Percentiles rank a stretch among this genome's conserved stretches.
These are phyloP conservation scores for Thumatha senex DNA, from an alignment of 2,888 invertebrate species.

Conservation along the genomic window DNA sequence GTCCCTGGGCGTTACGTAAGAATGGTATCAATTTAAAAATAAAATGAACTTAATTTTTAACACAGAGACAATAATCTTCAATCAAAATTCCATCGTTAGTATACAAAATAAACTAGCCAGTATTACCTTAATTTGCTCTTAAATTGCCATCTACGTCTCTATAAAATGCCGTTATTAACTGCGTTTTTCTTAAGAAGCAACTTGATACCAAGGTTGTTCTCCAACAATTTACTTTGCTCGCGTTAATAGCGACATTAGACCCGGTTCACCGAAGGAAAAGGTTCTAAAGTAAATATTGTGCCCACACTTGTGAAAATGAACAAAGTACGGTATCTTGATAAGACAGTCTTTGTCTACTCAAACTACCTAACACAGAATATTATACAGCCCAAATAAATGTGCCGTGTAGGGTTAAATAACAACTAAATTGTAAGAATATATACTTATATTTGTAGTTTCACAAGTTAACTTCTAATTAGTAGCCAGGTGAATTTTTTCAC, in stretches of 20 bases:
- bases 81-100: too few species aligned
- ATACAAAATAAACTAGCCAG: too few species aligned
- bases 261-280: background rate
- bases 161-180: background rate
- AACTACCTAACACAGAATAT: background rate
- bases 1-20: too few species aligned
- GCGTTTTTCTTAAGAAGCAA: conserved; percentile 5
- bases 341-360: background rate
- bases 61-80: too few species aligned
- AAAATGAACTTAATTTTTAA: too few species aligned
- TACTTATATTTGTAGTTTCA: too few species aligned
- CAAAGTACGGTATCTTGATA: background rate
- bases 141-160: background rate
- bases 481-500: too few species aligned
- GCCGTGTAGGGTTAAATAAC: background rate
- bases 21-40: too few species aligned
- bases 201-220: conserved; percentile 5
- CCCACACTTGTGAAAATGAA: background rate
- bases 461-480: too few species aligned
- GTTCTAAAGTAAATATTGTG: background rate
- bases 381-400: background rate
- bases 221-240: conserved; percentile 6
- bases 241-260: conserved; percentile 7
- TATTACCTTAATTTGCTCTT: too few species aligned
- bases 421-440: too few species aligned